Evolutionary conservation across 2,113 vertebrate genomes (phyloP).

Genomic region (Donacobius atricapilla): DNA sequence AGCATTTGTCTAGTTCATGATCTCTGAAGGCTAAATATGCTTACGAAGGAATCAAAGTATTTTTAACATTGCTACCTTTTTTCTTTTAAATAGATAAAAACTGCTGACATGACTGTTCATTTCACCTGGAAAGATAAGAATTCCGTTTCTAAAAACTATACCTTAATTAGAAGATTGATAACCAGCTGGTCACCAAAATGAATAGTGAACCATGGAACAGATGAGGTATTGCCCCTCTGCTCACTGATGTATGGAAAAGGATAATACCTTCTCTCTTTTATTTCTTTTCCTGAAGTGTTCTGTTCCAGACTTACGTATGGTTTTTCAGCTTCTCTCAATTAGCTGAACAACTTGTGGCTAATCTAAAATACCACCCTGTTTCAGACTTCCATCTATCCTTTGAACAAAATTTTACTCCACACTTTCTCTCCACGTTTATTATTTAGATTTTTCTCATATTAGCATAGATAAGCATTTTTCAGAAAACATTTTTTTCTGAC

Average conservation of each 20-base stretch:
- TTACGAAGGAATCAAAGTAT: neutral
- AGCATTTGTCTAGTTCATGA: neutral
- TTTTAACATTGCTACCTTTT: neutral
- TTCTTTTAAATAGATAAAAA: neutral
- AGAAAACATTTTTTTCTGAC: neutral
- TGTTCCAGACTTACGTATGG: neutral
- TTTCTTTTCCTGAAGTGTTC: neutral
- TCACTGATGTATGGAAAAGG: neutral
- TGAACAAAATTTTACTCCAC: neutral
- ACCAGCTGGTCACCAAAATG: neutral
- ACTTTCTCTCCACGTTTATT: neutral
- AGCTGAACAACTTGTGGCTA: neutral
- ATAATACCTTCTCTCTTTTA: neutral
- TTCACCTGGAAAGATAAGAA: neutral
- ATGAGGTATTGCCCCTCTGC: neutral
- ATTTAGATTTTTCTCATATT: neutral
- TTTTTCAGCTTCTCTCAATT: neutral
- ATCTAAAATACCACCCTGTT: neutral
- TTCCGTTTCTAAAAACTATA: neutral
- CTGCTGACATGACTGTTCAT: neutral
- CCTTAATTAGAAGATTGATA: neutral
- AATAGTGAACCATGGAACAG: neutral
- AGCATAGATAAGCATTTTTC: neutral
- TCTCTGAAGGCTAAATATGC: neutral
- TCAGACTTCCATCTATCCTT: neutral